Evolutionary conservation across 2,888 invertebrate genomes (phyloP).

Genomic region (Linnaemya tessellans): DNA sequence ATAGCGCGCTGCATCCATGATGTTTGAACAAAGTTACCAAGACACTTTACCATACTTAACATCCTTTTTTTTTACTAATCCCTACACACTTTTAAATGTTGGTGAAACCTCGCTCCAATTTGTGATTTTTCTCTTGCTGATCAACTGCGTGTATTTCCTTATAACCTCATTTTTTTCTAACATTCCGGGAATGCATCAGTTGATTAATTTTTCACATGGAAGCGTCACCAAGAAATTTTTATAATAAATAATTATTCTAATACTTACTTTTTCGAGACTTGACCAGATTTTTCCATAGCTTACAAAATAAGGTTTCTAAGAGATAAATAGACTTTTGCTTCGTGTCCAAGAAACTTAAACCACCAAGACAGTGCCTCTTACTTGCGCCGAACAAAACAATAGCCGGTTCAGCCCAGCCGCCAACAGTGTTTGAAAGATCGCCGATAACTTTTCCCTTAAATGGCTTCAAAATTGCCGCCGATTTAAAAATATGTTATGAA

Average conservation of each 20-base stretch:
- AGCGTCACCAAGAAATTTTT: neutral
- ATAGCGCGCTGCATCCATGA: slow-evolving; percentile 3
- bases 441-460: no score
- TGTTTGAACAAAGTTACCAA: slow-evolving; percentile 28
- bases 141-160: slow-evolving; percentile 56
- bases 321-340: slow-evolving; percentile 28
- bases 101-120: neutral
- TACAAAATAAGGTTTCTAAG: slow-evolving; percentile 30
- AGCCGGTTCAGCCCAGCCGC: no score
- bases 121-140: neutral
- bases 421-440: no score
- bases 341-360: slow-evolving; percentile 33
- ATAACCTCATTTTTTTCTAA: slow-evolving; percentile 73
- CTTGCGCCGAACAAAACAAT: no score
- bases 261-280: slow-evolving; percentile 82
- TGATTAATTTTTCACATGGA: slow-evolving; percentile 31
- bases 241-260: neutral
- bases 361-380: no score
- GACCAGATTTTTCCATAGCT: slow-evolving; percentile 79
- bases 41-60: slow-evolving; percentile 32
- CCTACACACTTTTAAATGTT: neutral
- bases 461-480: no score
- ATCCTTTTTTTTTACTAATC: slow-evolving; percentile 19
- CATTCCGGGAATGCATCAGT: neutral
- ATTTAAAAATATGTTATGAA: no score